A percentile compares a stretch with the other conserved stretches of the same genome.
Evolutionary conservation across 2,888 invertebrate species (phyloP).

Genomic region (Fragum sueziense): DNA sequence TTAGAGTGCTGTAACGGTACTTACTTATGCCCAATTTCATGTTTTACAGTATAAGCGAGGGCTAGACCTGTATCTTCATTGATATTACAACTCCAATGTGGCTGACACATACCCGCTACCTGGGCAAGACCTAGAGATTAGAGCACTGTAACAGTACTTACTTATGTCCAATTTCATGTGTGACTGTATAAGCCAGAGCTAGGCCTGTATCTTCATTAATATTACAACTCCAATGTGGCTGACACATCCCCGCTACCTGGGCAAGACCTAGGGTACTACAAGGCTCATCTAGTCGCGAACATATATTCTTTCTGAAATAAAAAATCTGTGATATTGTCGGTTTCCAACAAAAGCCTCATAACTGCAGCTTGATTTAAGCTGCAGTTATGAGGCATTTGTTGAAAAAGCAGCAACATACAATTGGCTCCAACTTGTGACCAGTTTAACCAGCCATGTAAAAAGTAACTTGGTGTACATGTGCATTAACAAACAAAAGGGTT

Average conservation of each 20-base stretch:
- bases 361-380: too few species aligned
- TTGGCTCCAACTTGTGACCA: too few species aligned
- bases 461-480: too few species aligned
- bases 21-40: constrained; percentile 96
- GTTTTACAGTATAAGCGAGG: constrained; percentile 93
- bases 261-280: constrained; percentile 91
- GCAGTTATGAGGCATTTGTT: too few species aligned
- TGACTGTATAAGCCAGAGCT: constrained; percentile 93
- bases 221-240: constrained; percentile 91
- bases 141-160: too few species aligned
- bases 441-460: too few species aligned
- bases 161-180: constrained; percentile 96
- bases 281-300: constrained; percentile 82
- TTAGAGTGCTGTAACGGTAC: too few species aligned
- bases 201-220: constrained; percentile 96
- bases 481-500: too few species aligned
- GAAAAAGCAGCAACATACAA: too few species aligned
- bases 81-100: constrained; percentile 92
- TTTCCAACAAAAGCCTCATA: too few species aligned
- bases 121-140: constrained; percentile 92
- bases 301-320: constrained; percentile 81
- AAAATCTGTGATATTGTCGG: too few species aligned
- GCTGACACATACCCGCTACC: constrained; percentile 94
- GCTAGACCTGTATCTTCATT: constrained; percentile 95
- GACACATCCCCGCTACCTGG: constrained; percentile 94